Percentiles rank a stretch among this genome's conserved stretches.
phyloP scores from a whole-genome alignment of 1,140 invertebrate genomes.

The Brachionus koreanus region DNA sequence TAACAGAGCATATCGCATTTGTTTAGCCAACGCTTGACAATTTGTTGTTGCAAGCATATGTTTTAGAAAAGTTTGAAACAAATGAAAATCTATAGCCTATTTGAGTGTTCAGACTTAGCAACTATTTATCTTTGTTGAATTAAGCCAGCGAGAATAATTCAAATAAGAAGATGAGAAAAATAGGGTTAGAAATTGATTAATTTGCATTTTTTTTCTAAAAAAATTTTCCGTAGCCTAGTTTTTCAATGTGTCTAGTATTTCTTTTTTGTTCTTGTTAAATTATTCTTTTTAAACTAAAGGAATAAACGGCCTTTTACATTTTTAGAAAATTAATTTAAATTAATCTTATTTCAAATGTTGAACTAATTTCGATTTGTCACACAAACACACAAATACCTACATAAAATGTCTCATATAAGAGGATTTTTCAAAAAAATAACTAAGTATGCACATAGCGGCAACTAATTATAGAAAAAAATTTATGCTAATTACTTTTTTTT shows the following conservation, averaged over 20 bases:
- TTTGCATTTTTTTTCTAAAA: slow-evolving; percentile 7
- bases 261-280: neutral
- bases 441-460: neutral
- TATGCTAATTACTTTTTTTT: neutral
- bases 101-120: slow-evolving; percentile 7
- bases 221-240: slow-evolving; percentile 43
- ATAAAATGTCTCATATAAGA: slow-evolving; percentile 33
- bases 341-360: neutral
- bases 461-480: neutral
- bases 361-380: neutral
- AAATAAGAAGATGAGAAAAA: neutral
- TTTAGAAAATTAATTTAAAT: neutral
- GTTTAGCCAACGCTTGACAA: neutral
- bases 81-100: neutral
- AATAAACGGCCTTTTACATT: neutral
- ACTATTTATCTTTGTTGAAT: neutral
- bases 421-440: slow-evolving; percentile 44
- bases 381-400: neutral
- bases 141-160: neutral
- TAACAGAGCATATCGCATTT: slow-evolving; percentile 10
- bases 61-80: neutral
- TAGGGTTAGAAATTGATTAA: slow-evolving; percentile 40
- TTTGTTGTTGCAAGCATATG: slow-evolving; percentile 18
- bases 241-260: neutral
- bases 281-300: neutral